Evolutionary conservation across 2,888 invertebrate species (phyloP).

Genomic region (Tinea trinotella): DNA sequence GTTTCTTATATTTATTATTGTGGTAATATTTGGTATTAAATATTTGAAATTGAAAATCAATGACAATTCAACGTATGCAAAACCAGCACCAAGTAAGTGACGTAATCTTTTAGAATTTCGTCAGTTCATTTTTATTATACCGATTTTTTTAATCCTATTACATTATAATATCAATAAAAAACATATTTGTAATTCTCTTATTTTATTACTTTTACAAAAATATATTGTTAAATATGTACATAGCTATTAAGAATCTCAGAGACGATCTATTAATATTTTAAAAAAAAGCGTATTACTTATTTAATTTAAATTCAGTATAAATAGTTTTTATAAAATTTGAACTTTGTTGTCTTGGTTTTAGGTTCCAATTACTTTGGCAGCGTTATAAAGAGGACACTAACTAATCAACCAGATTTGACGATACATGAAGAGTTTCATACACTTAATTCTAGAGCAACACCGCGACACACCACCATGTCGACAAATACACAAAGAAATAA

Average conservation of each 20-base stretch:
- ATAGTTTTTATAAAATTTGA: neutral
- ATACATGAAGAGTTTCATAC: constrained; percentile 79
- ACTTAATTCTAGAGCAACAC: constrained; percentile 77
- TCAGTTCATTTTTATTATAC: too few species aligned
- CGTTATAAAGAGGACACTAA: constrained; percentile 85
- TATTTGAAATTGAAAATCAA: constrained; percentile 59
- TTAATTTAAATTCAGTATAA: constrained; percentile 55
- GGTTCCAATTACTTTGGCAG: constrained; percentile 83
- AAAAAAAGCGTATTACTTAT: neutral
- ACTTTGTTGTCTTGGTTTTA: constrained; percentile 26
- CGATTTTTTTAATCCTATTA: too few species aligned
- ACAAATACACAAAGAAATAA: constrained; percentile 73
- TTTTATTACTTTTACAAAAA: too few species aligned
- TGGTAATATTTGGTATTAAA: constrained; percentile 56
- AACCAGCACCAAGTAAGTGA: constrained; percentile 59
- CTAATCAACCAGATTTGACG: constrained; percentile 87
- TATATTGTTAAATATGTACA: too few species aligned
- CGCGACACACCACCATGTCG: constrained; percentile 68
- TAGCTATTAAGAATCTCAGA: too few species aligned
- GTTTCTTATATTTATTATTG: constrained; percentile 55
- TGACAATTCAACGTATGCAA: constrained; percentile 55
- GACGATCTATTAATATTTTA: too few species aligned
- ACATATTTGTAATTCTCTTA: too few species aligned
- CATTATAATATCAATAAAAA: too few species aligned
- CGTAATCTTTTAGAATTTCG: neutral